Evolutionary conservation across 1,140 invertebrate species (phyloP), one percentile per base, ranked within the genome.

Genomic region (Musca domestica): DNA sequence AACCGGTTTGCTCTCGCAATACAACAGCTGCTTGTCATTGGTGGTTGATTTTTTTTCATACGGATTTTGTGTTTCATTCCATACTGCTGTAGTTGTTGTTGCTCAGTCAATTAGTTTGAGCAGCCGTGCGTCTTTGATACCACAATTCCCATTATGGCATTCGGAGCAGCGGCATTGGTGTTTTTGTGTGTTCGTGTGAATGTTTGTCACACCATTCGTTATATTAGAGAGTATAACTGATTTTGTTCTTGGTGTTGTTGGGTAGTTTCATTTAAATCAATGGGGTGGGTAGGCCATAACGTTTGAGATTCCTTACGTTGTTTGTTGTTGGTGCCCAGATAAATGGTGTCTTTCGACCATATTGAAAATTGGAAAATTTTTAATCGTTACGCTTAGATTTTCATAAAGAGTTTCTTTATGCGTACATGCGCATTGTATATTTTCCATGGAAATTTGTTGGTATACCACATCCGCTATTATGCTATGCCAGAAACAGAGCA

Each of bases 301-400:
- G 20, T 22, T 41, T 41, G 34, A 10, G 34, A 41, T 41, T 30
- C 9, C 27, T 49, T 56, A 14, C 54, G 30, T 6, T 19, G 17
- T 34, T 20, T 61, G 15, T 61, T 41, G 34, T 41, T 41, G 5
- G 27, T 41, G 34, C 12, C 6, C 34, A 41, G 34, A 5, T 41
- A 10, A 41, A 41, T 41, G 34, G 6, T 41, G 27, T 4, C 10
- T 61, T 61, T 61, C 56, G 41, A 61, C 56, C 56, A 61, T 61
- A 61, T 61, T 61, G 56, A 30, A 61, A 61, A 61, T 61, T 61
- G 30, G n/a, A 61, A 34, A 27, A 41, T 27, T 58, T 58, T n/a
- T 22, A 51, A 19, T 58, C 7, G 54, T 30, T 41, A 41, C 34
- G 34, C 34, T 41, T 41, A 41, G 34, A 41, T 41, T 41, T 41